These are phyloP conservation scores for Gonatopus flavifemur DNA, from an alignment of 1,140 invertebrate species.

Conservation along the genomic window DNA sequence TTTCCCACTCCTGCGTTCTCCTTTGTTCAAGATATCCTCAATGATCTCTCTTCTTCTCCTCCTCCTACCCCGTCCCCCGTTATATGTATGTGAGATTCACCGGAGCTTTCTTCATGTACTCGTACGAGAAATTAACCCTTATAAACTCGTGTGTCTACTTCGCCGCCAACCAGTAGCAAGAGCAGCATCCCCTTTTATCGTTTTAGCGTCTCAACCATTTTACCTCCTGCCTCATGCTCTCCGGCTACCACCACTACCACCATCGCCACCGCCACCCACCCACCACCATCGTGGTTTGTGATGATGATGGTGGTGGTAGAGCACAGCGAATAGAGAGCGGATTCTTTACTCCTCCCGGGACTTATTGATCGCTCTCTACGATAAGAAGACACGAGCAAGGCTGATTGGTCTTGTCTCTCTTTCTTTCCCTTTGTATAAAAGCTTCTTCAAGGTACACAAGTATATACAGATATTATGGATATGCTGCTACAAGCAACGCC, in stretches of 20 bases:
- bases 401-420: conserved; percentile 46
- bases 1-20: background rate
- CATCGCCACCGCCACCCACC: conserved; percentile 14
- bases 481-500: too few relatives aligned
- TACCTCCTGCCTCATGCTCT: too few relatives aligned
- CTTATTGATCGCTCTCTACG: conserved; percentile 54
- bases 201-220: conserved; percentile 8
- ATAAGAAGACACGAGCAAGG: conserved; percentile 55
- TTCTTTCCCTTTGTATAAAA: background rate
- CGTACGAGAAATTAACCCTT: conserved; percentile 60
- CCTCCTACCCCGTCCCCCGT: background rate
- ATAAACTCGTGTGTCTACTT: conserved; percentile 52
- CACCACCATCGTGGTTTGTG: conserved; percentile 30
- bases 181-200: conserved; percentile 2
- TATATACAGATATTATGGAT: too few relatives aligned
- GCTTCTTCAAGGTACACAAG: too few relatives aligned
- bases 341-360: conserved; percentile 57
- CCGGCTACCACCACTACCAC: conserved; percentile 9
- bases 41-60: background rate
- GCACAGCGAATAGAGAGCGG: conserved; percentile 45
- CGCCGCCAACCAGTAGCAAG: conserved; percentile 18
- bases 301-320: conserved; percentile 17
- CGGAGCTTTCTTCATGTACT: conserved; percentile 21
- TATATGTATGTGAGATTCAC: background rate
- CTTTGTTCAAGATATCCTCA: too few relatives aligned